Base-by-base conservation (phyloP, 2,888 invertebrate genomes). In the Latrodectus elegans region DNA sequence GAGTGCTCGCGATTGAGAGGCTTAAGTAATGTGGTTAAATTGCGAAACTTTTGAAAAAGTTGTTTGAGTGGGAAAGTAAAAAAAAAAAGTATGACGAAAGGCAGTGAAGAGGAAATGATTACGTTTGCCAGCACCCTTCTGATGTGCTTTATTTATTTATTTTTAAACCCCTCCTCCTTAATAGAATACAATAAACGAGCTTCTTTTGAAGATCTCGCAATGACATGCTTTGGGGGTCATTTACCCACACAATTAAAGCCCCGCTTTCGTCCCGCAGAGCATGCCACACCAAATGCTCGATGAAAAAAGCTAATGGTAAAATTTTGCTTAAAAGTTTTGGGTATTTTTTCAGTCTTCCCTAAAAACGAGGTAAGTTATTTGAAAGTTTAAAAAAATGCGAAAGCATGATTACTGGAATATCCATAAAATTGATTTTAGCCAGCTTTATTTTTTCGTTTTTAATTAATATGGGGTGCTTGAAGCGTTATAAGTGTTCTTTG, bases 11-110 rank as follows among this genome's bases (percentile, higher is more conserved):
- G 14, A 6, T 0, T 38, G 49, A 70, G 26, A 11, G 26, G 38
- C 17, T 49, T 49, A 12, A 70, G 26, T 4, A 38, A 75, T 55
- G 60, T n/a, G 65, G 8, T 17, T 68, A 26, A 76, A 83, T 71
- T 77, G 71, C 76, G 60, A 77, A 83, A 81, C 55, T 81, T 80
- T 77, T 74, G 38, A 52, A 83, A 83, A 83, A 83, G 83, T 64
- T 60, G 76, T 76, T 83, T 65, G 71, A 75, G 75, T 70, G 8
- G 6, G 60, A 26, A 12, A 26, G 70, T 26, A 12, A 70, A 26
- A n/a, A 49, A 60, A 15, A 60, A 15, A 60, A 15, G 10, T 15
- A 6, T 6, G n/a, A n/a, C 12, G n/a, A n/a, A 60, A 6, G 60
- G n/a, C 14, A 11, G 12, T 60, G 12, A 60, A n/a, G 60, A 60